Evolutionary conservation across 1,140 invertebrate species (phyloP).

Genomic region (Popillia japonica): DNA sequence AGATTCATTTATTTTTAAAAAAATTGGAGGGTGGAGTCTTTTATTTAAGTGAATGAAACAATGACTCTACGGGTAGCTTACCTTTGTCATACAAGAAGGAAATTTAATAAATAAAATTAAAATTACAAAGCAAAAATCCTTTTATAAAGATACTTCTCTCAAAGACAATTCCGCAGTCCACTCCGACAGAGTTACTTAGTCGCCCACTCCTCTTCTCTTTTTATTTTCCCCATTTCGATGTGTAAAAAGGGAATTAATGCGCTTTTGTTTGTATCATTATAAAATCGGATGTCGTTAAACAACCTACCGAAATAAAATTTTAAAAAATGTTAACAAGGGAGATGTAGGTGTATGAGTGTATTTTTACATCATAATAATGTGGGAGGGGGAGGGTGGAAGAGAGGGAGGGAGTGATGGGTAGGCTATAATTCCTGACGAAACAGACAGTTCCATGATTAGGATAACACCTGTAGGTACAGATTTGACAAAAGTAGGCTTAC

Average conservation of each 20-base stretch:
- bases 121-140: conserved; percentile 29
- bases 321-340: no score
- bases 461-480: no score
- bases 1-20: neutral
- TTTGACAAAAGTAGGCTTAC: no score
- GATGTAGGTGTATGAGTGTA: no score
- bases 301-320: neutral
- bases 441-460: no score
- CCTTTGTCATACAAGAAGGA: neutral
- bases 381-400: no score
- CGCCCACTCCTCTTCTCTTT: no score
- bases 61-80: neutral
- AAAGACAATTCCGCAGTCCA: neutral
- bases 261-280: conserved; percentile 11
- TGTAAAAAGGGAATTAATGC: neutral
- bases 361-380: no score
- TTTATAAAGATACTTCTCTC: conserved; percentile 12
- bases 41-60: conserved; percentile 26
- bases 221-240: neutral
- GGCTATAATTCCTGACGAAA: no score
- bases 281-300: neutral
- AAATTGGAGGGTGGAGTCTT: neutral
- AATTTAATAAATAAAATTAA: conserved; percentile 34
- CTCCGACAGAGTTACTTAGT: neutral
- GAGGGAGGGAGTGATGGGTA: no score